These are phyloP conservation scores for Tetropium fuscum DNA, from an alignment of 2,888 invertebrate genomes.

Conservation along the genomic window DNA sequence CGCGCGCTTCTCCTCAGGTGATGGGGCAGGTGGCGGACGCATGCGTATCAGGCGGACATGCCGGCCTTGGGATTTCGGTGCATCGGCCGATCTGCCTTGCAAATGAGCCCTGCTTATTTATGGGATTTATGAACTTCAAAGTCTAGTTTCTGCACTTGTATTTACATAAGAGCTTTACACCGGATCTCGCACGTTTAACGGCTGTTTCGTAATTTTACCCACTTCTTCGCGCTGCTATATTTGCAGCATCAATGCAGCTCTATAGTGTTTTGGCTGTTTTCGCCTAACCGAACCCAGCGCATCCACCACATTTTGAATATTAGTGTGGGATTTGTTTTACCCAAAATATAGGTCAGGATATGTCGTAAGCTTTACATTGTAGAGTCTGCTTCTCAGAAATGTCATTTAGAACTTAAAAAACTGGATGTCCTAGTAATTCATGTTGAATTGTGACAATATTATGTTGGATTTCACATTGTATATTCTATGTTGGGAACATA, in stretches of 20 bases:
- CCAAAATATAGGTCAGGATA: no score
- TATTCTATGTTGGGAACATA: no score
- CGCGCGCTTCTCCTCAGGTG: slow-evolving; percentile 54
- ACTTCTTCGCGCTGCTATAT: background rate
- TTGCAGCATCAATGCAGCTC: background rate
- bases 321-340: no score
- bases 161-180: slow-evolving; percentile 22
- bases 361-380: no score
- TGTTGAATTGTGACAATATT: no score
- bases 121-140: slow-evolving; percentile 67
- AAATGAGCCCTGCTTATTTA: slow-evolving; percentile 66
- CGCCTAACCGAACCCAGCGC: background rate
- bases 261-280: background rate
- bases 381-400: no score
- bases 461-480: no score
- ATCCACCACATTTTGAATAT: background rate
- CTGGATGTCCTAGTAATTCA: no score
- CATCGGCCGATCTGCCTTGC: slow-evolving; percentile 66
- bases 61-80: slow-evolving; percentile 63
- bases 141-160: slow-evolving; percentile 39
- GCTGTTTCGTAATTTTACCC: slow-evolving; percentile 1
- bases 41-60: slow-evolving; percentile 35
- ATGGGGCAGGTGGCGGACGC: slow-evolving; percentile 44
- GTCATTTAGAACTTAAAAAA: no score
- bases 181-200: slow-evolving; percentile 22